Conservation (phyloP, 1,140 invertebrate genomes). For the Teleogryllus occipitalis region DNA sequence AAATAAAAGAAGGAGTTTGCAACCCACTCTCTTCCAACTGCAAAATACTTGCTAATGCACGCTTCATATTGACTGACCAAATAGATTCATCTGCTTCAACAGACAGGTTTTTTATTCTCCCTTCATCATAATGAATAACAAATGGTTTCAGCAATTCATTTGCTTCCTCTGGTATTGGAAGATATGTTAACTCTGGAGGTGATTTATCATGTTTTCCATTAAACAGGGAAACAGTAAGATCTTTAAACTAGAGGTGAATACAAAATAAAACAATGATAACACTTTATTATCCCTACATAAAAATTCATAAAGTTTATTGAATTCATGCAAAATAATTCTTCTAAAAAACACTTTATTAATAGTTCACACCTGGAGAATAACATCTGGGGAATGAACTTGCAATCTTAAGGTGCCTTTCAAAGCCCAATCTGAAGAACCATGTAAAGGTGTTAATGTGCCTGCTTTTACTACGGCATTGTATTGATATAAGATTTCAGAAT, state of each 20-base stretch:
- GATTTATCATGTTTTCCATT: constrained; percentile 32
- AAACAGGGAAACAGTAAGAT: constrained; percentile 31
- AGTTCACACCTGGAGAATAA: neutral
- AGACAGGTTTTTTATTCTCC: constrained; percentile 36
- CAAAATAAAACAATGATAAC: too few relatives aligned
- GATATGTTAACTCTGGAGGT: constrained; percentile 24
- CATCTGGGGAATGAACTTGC: neutral
- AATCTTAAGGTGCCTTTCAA: neutral
- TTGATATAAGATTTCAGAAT: neutral
- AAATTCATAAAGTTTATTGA: too few relatives aligned
- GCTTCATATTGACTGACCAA: constrained; percentile 61
- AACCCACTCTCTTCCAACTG: constrained; percentile 40
- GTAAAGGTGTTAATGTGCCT: neutral
- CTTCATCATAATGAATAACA: constrained; percentile 34
- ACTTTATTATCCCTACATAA: too few relatives aligned
- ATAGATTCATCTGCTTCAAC: constrained; percentile 41
- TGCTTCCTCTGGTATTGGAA: constrained; percentile 26
- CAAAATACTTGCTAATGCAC: constrained; percentile 51
- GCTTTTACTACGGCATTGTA: neutral
- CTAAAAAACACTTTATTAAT: neutral
- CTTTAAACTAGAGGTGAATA: constrained; percentile 28
- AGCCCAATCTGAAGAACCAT: neutral
- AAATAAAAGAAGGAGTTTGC: constrained; percentile 35
- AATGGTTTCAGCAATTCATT: constrained; percentile 36
- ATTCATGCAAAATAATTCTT: too few relatives aligned